Evolutionary conservation across 2,888 invertebrate species (phyloP).

Genomic region (Himalopsyche anomala): DNA sequence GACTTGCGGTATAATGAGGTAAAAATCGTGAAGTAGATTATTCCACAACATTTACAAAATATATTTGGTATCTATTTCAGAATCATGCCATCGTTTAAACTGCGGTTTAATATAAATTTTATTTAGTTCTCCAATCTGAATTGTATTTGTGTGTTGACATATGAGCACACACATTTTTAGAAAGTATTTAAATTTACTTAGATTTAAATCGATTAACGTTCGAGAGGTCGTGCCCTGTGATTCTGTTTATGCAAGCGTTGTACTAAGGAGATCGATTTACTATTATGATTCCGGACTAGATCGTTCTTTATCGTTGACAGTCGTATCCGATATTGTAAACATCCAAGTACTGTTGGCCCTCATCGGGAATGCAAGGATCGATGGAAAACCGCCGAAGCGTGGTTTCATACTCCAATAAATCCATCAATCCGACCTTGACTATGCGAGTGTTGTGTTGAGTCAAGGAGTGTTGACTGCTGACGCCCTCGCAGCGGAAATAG

Average conservation of each 20-base stretch:
- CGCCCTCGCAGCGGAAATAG: slow-evolving; percentile 49
- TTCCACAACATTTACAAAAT: too few relatives aligned
- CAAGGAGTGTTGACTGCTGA: slow-evolving; percentile 44
- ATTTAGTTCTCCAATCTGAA: too few relatives aligned
- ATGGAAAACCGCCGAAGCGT: slow-evolving; percentile 55
- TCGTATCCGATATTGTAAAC: slow-evolving; percentile 27
- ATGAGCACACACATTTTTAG: too few relatives aligned
- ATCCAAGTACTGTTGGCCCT: not conserved
- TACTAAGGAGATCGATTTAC: slow-evolving; percentile 7
- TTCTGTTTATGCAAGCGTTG: not conserved
- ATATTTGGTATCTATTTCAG: too few relatives aligned
- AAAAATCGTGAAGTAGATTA: too few relatives aligned
- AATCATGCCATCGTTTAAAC: too few relatives aligned
- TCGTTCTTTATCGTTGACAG: slow-evolving; percentile 14
- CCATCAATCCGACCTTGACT: slow-evolving; percentile 61
- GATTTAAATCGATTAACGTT: not conserved
- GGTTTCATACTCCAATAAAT: slow-evolving; percentile 65
- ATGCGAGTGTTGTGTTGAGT: slow-evolving; percentile 58
- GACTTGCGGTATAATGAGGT: too few relatives aligned
- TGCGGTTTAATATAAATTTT: too few relatives aligned
- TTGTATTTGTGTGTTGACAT: too few relatives aligned
- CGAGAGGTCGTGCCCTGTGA: not conserved
- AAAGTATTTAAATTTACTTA: too few relatives aligned
- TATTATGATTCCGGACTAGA: slow-evolving; percentile 13
- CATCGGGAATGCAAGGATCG: slow-evolving; percentile 53